These are phyloP conservation scores for Charina bottae DNA, from an alignment of 2,113 vertebrate species.

Conservation along the genomic window DNA sequence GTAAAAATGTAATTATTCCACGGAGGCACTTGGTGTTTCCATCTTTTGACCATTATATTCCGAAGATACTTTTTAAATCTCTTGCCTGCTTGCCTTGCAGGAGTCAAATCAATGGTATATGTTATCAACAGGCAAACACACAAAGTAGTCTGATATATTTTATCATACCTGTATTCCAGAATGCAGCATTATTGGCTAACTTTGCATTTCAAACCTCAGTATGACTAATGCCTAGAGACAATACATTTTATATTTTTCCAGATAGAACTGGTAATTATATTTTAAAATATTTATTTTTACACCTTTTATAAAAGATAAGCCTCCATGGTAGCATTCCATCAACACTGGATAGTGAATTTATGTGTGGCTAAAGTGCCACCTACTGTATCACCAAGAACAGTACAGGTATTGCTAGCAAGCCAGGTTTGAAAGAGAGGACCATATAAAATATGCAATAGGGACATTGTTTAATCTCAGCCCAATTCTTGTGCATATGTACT, in stretches of 20 bases:
- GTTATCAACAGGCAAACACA: conserved; percentile 19
- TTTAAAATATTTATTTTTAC: conserved; percentile 31
- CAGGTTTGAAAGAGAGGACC: neutral
- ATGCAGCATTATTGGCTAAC: neutral
- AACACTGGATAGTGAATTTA: neutral
- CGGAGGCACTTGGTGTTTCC: conserved; percentile 12
- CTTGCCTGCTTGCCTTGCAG: conserved; percentile 21
- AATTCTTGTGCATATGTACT: neutral
- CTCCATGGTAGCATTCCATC: neutral
- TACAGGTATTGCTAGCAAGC: neutral
- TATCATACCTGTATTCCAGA: neutral
- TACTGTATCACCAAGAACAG: conserved; percentile 44
- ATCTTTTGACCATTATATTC: conserved; percentile 32
- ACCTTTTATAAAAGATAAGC: conserved; percentile 24
- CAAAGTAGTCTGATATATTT: neutral
- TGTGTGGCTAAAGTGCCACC: conserved; percentile 69
- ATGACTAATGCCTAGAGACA: neutral
- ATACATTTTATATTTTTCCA: neutral
- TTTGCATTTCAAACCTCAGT: neutral
- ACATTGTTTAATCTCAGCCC: neutral
- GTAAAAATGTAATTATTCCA: neutral
- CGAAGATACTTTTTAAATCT: conserved; percentile 17
- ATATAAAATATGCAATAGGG: neutral
- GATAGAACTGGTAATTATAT: neutral
- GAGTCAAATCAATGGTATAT: conserved; percentile 19